A percentile compares a stretch with the other conserved stretches of the same genome.
These are phyloP conservation scores for Caenorhabditis uteleia DNA, from an alignment of 2,888 invertebrate genomes.

Conservation along the genomic window DNA sequence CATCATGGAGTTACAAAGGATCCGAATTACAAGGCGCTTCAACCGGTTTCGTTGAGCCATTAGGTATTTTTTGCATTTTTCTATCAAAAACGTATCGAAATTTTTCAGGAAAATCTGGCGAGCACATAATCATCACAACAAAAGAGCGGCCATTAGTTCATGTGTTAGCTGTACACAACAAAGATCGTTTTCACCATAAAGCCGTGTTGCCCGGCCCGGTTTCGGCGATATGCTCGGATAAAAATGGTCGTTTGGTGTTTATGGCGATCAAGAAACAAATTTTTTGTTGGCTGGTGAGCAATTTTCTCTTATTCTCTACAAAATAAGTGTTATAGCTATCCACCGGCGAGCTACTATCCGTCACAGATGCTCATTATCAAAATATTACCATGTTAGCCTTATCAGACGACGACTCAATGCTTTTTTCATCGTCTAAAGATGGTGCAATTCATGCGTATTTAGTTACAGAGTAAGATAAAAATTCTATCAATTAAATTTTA, in stretches of 20 bases:
- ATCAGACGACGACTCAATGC: slow-evolving; percentile 50
- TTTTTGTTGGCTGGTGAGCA: slow-evolving; percentile 57
- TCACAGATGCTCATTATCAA: slow-evolving; percentile 59
- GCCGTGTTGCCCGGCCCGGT: slow-evolving; percentile 48
- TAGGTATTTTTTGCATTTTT: slow-evolving; percentile 32
- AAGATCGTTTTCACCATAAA: slow-evolving; percentile 50
- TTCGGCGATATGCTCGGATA: slow-evolving; percentile 32
- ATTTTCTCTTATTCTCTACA: no score
- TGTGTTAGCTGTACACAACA: slow-evolving; percentile 46
- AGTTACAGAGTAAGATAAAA: slow-evolving; percentile 53
- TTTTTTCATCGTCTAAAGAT: slow-evolving; percentile 54
- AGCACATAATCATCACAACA: slow-evolving; percentile 47
- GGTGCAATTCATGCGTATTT: slow-evolving; percentile 56
- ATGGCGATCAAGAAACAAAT: slow-evolving; percentile 53
- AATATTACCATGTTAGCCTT: slow-evolving; percentile 46
- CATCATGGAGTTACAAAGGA: slow-evolving; percentile 61
- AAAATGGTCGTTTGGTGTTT: slow-evolving; percentile 52
- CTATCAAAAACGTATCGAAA: not conserved
- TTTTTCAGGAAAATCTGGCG: slow-evolving; percentile 43
- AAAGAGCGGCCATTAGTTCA: slow-evolving; percentile 55
- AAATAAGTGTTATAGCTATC: slow-evolving; percentile 39
- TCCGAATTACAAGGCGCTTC: slow-evolving; percentile 57
- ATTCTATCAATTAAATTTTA: not conserved
- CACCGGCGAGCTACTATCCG: slow-evolving; percentile 53
- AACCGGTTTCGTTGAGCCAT: slow-evolving; percentile 44